Conservation (phyloP, 2,797 vertebrate species). For the Tangara arthus region DNA sequence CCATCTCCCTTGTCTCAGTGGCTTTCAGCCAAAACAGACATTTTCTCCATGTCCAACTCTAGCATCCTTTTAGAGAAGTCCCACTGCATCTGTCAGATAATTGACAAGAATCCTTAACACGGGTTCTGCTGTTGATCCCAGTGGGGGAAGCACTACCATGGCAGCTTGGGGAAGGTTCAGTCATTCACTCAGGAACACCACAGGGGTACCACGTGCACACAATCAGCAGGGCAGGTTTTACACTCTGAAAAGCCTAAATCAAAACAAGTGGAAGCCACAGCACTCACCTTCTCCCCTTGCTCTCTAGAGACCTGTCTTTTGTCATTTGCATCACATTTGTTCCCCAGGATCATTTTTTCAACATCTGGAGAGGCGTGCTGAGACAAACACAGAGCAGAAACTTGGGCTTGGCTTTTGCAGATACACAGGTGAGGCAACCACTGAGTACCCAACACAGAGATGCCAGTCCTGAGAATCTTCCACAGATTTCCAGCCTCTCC, state of each 20-base stretch:
- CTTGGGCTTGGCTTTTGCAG: no score
- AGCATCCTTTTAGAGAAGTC: neutral
- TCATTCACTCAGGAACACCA: neutral
- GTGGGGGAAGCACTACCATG: accelerated
- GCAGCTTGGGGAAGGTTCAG: accelerated
- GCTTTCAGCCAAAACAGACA: neutral
- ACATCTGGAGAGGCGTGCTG: conserved; percentile 96
- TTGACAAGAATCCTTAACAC: neutral
- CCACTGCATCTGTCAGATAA: neutral
- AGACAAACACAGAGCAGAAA: neutral
- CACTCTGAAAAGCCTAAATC: accelerated
- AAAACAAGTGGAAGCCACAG: accelerated
- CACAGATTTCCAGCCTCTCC: no score
- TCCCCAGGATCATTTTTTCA: conserved; percentile 98
- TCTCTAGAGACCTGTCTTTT: conserved; percentile 96
- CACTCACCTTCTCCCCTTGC: conserved; percentile 89
- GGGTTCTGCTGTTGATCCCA: neutral
- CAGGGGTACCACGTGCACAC: accelerated
- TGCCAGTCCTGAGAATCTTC: neutral
- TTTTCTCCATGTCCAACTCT: neutral
- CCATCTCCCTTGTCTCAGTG: neutral
- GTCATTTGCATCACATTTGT: conserved; percentile 97
- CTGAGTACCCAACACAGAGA: accelerated
- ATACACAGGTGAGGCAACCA: neutral
- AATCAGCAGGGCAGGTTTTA: accelerated